Conservation (phyloP, 2,113 vertebrate species). For the Opisthocomus hoazin region DNA sequence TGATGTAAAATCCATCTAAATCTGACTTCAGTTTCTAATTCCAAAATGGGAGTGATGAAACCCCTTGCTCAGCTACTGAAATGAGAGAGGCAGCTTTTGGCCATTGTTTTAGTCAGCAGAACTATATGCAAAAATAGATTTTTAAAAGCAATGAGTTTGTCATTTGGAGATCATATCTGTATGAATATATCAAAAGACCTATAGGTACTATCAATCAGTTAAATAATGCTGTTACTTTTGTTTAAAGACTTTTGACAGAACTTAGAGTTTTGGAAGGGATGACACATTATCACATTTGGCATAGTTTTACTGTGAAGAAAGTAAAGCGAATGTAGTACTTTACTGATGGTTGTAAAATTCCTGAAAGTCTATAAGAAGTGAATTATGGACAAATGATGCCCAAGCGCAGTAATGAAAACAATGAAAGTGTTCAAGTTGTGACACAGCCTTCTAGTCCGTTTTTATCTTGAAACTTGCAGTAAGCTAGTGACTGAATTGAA, state of each 20-base stretch:
- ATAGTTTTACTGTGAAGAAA: neutral
- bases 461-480: neutral
- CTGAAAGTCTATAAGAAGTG: neutral
- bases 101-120: neutral
- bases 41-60: neutral
- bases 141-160: neutral
- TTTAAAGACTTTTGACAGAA: neutral
- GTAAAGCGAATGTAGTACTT: neutral
- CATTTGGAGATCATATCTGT: neutral
- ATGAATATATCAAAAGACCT: neutral
- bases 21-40: neutral
- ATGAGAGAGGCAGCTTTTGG: neutral
- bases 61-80: neutral
- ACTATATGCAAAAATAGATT: neutral
- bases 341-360: neutral
- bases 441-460: neutral
- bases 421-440: neutral
- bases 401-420: neutral
- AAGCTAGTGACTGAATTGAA: neutral
- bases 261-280: neutral
- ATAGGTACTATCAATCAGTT: neutral
- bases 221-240: neutral
- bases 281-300: neutral
- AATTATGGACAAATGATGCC: neutral
- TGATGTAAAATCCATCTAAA: neutral